phyloP scores from a whole-genome alignment of 2,797 vertebrate species.

The Monodelphis domestica region DNA sequence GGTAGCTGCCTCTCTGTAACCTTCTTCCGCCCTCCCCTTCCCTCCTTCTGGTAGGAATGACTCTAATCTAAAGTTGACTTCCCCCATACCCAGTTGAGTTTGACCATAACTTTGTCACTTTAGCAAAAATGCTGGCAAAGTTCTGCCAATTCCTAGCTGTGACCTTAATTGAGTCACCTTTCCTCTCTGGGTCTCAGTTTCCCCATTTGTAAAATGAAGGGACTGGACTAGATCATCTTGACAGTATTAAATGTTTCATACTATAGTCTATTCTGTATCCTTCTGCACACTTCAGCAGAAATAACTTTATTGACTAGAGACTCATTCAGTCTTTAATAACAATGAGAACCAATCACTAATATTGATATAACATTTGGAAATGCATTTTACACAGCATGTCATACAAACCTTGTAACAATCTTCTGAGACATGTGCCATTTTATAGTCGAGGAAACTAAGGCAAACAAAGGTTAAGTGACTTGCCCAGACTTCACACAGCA shows the following conservation, averaged over 20 bases:
- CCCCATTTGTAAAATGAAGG: too few species aligned
- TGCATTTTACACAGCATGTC: background rate
- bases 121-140: conserved; percentile 9
- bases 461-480: background rate
- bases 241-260: background rate
- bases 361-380: background rate
- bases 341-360: background rate
- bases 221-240: background rate
- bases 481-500: background rate
- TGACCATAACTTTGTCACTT: conserved; percentile 5
- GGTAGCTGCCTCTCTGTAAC: background rate
- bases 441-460: background rate
- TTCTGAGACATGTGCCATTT: background rate
- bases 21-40: background rate
- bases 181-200: background rate
- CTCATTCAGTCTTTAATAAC: background rate
- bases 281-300: background rate
- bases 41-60: conserved; percentile 40
- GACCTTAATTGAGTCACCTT: background rate
- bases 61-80: conserved; percentile 8
- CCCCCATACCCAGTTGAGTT: conserved; percentile 35
- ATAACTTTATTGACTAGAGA: background rate
- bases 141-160: background rate
- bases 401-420: background rate
- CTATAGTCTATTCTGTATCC: background rate